Percentiles rank a stretch among this genome's conserved stretches.
phyloP scores from a whole-genome alignment of 2,797 vertebrate species.

The Cheirogaleus major region DNA sequence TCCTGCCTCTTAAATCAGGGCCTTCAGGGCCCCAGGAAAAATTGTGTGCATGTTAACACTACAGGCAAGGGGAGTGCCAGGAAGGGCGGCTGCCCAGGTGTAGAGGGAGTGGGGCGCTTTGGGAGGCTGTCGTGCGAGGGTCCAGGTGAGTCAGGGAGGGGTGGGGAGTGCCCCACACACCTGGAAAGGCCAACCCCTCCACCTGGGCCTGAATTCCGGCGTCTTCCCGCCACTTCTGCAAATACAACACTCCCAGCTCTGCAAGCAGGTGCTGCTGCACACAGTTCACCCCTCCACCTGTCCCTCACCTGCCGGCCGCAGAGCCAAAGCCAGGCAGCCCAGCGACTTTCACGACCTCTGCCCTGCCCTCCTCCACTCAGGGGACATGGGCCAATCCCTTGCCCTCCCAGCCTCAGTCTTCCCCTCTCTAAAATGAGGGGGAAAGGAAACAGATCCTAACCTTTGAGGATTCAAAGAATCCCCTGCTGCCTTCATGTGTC shows the following conservation, averaged over 20 bases:
- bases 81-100: not conserved
- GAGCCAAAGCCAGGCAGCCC: not conserved
- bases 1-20: not conserved
- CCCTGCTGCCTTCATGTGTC: not conserved
- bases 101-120: not conserved
- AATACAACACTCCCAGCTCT: too few relatives aligned
- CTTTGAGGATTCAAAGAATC: not conserved
- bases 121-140: not conserved
- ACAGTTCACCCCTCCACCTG: not conserved
- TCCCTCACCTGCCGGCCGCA: not conserved
- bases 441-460: too few relatives aligned
- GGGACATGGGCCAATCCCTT: not conserved
- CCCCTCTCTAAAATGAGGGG: not conserved
- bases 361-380: not conserved
- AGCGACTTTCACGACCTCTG: not conserved
- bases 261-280: not conserved
- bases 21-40: not conserved
- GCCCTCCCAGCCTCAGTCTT: not conserved
- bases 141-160: not conserved
- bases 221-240: not conserved
- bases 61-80: not conserved
- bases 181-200: not conserved
- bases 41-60: fast-evolving
- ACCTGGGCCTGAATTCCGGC: not conserved
- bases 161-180: not conserved